These are phyloP conservation scores for Platorchestia sp. DNA, from an alignment of 1,140 invertebrate genomes.

Conservation along the genomic window DNA sequence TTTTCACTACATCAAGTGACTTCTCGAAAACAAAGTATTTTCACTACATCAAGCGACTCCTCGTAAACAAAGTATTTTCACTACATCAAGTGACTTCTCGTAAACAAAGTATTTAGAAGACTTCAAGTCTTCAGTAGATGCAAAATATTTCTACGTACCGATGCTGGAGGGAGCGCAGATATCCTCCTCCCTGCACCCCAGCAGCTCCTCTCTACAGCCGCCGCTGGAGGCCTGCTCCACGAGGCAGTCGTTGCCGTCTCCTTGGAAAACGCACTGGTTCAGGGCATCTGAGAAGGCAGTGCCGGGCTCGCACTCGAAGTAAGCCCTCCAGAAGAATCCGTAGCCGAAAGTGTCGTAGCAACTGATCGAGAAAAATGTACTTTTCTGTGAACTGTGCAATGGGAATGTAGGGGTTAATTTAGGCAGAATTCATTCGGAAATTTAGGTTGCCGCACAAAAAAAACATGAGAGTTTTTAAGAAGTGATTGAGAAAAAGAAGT, in stretches of 20 bases:
- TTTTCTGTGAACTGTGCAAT: neutral
- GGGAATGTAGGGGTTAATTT: neutral
- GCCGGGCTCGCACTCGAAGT: slow-evolving; percentile 58
- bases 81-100: too few species aligned
- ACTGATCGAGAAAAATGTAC: neutral
- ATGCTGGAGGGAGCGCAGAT: neutral
- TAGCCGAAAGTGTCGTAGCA: slow-evolving; percentile 35
- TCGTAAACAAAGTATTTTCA: too few species aligned
- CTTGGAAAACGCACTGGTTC: slow-evolving; percentile 50
- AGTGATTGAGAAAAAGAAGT: too few species aligned
- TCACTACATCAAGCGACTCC: too few species aligned
- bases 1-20: too few species aligned
- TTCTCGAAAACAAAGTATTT: too few species aligned
- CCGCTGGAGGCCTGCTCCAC: neutral
- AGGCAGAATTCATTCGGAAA: neutral
- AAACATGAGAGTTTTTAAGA: too few species aligned
- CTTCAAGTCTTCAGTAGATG: too few species aligned
- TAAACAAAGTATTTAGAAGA: too few species aligned
- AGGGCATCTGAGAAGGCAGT: slow-evolving; percentile 54
- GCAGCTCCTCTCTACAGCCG: neutral
- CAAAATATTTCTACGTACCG: neutral
- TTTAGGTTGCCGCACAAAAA: too few species aligned
- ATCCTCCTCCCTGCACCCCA: neutral
- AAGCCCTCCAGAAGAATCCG: slow-evolving; percentile 22
- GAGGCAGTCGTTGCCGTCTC: neutral